Conservation (phyloP, 2,888 invertebrate species). For the Eupithecia vulgata region DNA sequence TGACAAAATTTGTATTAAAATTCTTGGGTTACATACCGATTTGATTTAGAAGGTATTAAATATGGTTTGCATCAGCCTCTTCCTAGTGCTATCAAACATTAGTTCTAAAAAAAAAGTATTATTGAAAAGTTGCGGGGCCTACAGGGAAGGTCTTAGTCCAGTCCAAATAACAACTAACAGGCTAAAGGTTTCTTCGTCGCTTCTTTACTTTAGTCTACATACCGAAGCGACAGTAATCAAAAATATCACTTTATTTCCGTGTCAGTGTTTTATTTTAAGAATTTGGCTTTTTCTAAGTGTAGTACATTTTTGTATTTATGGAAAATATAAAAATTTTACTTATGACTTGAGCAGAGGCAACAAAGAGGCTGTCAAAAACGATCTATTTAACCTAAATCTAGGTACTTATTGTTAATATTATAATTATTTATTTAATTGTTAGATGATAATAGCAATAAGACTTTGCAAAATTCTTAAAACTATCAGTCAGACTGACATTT, state of each 20-base stretch:
- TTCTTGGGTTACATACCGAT: conserved; percentile 2
- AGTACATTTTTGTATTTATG: too few relatives aligned
- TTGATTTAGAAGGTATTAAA: conserved; percentile 9
- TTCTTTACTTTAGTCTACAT: too few relatives aligned
- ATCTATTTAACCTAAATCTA: background rate
- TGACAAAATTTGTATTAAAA: conserved; percentile 51
- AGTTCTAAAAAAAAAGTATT: background rate
- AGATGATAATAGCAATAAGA: background rate
- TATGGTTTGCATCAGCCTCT: background rate
- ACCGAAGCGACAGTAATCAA: too few relatives aligned
- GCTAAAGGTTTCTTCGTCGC: too few relatives aligned
- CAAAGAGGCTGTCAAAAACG: background rate
- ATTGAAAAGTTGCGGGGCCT: too few relatives aligned
- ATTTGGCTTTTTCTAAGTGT: too few relatives aligned
- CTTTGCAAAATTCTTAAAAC: background rate
- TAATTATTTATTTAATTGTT: too few relatives aligned
- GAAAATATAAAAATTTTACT: too few relatives aligned
- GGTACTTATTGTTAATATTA: background rate
- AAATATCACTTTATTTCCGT: too few relatives aligned
- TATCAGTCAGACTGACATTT: background rate
- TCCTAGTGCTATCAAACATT: background rate
- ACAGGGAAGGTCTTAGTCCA: too few relatives aligned
- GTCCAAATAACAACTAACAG: too few relatives aligned
- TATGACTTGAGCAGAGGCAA: background rate
- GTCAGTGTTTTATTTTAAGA: too few relatives aligned